Base-by-base conservation (phyloP, 2,797 vertebrate genomes). In the Phalloptychus januarius region DNA sequence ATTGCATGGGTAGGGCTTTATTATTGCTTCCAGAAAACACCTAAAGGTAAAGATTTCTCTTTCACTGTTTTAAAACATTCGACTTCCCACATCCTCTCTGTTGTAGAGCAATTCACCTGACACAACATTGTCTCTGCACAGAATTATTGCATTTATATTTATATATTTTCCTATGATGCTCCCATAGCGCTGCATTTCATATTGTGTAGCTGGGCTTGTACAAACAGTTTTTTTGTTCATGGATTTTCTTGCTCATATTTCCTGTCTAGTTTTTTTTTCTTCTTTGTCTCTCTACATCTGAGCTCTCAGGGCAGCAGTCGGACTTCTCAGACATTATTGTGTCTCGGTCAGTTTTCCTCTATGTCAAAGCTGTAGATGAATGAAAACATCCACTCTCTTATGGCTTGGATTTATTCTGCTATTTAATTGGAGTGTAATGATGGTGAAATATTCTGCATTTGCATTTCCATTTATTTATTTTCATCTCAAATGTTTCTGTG, bases 301-400 rank as follows among this genome's bases (percentile, higher is more conserved):
- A 79, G 79, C 85, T 84, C 82, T 87, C 79, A 80, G 88, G 75
- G 82, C 81, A 79, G 54, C 76, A 81, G 84, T 81, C 79, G 80
- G 74, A 83, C 79, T 85, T 74, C 88, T 86, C 86, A 90, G 82
- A 88, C 70, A 81, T 79, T 79, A 87, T 91, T 85, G 36, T 85
- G 86, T 89, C 82, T 84, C 44, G 80, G 83, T 89, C 90, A 77
- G 85, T 84, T 83, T 87, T 85, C 76, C 72, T 84, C 65, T n/a
- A 87, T 80, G n/a, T n/a, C n/a, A n/a, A 67, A 75, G 79, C 86
- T 70, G 75, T 81, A 88, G 87, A 89, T 90, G 83, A 91, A 90
- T 90, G 75, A 89, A 90, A 87, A 82, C 86, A 86, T 82, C 85
- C 81, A 56, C 75, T 83, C 78, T 48, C 69, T 78, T 77, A 45